Evolutionary conservation across 2,797 vertebrate species (phyloP).

Genomic region (Rhinogobio ventralis): DNA sequence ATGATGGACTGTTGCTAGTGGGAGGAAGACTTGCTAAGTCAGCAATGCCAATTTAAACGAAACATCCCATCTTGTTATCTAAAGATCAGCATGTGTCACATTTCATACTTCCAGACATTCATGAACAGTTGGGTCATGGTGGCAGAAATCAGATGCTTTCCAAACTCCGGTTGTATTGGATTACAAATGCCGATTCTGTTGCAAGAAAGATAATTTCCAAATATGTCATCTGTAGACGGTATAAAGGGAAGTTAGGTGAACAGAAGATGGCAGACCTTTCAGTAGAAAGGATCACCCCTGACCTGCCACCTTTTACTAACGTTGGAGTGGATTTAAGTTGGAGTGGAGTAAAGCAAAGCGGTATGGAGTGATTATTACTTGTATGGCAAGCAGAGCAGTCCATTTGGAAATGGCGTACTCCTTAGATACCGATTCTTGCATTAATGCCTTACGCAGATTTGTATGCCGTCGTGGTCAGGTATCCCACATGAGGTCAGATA

Average conservation of each 20-base stretch:
- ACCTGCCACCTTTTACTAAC: not conserved
- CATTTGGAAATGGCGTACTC: not conserved
- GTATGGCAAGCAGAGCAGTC: not conserved
- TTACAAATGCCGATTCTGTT: no score
- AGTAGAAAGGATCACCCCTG: not conserved
- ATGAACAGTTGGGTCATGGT: not conserved
- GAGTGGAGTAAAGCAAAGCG: not conserved
- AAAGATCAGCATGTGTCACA: not conserved
- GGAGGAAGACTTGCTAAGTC: no score
- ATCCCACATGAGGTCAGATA: not conserved
- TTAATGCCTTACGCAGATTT: not conserved
- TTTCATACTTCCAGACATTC: not conserved
- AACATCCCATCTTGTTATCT: constrained; percentile 7
- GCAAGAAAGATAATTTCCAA: no score
- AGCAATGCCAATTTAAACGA: no score
- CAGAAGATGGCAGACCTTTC: not conserved
- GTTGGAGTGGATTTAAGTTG: not conserved
- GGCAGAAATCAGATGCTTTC: not conserved
- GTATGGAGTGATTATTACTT: not conserved
- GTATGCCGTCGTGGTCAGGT: not conserved
- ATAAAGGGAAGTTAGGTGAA: not conserved
- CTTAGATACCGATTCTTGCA: not conserved
- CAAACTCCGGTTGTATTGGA: not conserved
- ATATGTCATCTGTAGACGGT: no score
- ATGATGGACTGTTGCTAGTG: no score